These are phyloP conservation scores for Xiphias gladius DNA, from an alignment of 2,113 vertebrate genomes.

Conservation along the genomic window DNA sequence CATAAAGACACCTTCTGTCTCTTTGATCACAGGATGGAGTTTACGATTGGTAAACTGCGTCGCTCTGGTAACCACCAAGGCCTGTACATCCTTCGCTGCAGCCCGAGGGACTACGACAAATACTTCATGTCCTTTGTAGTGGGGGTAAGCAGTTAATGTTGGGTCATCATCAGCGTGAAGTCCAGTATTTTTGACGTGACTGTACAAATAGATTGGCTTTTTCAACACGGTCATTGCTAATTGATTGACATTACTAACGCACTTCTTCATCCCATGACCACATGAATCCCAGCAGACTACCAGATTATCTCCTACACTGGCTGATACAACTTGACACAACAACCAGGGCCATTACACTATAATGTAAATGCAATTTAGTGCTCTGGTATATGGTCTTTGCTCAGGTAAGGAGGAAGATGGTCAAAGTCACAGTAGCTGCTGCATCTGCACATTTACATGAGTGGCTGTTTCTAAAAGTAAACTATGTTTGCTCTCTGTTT, in stretches of 20 bases:
- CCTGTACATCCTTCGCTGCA: slow-evolving; percentile 93
- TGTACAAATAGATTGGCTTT: not conserved
- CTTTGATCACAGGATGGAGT: slow-evolving; percentile 90
- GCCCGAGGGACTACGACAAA: slow-evolving; percentile 95
- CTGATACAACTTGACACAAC: not conserved
- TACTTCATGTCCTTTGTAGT: slow-evolving; percentile 97
- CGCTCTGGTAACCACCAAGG: slow-evolving; percentile 92
- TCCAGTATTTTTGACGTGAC: not conserved
- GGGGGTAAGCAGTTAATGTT: slow-evolving; percentile 86
- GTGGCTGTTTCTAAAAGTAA: not conserved
- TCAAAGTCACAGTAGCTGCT: not conserved
- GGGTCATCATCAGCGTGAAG: not conserved
- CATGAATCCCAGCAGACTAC: not conserved
- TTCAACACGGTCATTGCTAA: not conserved
- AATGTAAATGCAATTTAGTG: not conserved
- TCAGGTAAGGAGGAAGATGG: not conserved
- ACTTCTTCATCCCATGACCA: not conserved
- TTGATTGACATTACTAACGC: not conserved
- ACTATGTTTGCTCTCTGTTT: not conserved
- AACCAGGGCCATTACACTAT: not conserved
- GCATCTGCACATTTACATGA: not conserved
- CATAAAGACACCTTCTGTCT: slow-evolving; percentile 10
- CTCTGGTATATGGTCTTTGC: not conserved
- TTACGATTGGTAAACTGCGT: slow-evolving; percentile 91
- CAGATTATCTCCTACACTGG: not conserved